phyloP scores from a whole-genome alignment of 2,113 vertebrate genomes.

The Dicentrarchus labrax region DNA sequence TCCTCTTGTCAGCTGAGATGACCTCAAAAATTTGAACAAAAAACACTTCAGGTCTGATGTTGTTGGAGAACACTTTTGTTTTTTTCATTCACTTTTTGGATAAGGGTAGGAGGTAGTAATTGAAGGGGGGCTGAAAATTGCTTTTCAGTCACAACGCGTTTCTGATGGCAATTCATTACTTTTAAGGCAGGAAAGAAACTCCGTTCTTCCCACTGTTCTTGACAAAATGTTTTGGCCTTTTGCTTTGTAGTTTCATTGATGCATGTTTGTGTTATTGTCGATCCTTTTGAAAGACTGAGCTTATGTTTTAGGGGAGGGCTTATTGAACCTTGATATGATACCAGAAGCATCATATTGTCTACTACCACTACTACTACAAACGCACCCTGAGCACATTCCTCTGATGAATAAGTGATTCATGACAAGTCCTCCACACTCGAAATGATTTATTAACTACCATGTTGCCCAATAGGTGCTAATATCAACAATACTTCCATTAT shows the following conservation, averaged over 20 bases:
- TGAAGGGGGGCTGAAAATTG: conserved; percentile 52
- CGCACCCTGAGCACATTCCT: neutral
- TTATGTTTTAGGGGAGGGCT: neutral
- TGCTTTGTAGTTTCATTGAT: conserved; percentile 16
- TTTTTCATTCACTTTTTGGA: conserved; percentile 11
- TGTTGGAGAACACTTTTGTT: conserved; percentile 6
- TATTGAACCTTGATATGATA: conserved; percentile 11
- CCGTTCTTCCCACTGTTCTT: conserved; percentile 9
- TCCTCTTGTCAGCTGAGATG: conserved; percentile 37
- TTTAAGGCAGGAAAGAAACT: conserved; percentile 24
- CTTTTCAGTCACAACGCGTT: conserved; percentile 46
- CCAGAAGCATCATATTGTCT: neutral
- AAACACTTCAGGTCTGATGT: conserved; percentile 48
- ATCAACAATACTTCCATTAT: neutral
- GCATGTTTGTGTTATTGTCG: conserved; percentile 30
- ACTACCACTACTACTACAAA: neutral
- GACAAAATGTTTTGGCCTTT: conserved; percentile 37
- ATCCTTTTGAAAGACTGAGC: conserved; percentile 23
- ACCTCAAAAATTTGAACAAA: conserved; percentile 34
- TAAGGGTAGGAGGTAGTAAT: conserved; percentile 34
- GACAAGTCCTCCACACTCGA: conserved; percentile 15
- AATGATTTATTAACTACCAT: neutral
- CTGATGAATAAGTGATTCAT: conserved; percentile 53
- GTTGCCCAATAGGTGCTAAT: neutral
- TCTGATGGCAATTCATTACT: conserved; percentile 48